phyloP scores from a whole-genome alignment of 2,888 invertebrate species.

The Eilema griseolum region DNA sequence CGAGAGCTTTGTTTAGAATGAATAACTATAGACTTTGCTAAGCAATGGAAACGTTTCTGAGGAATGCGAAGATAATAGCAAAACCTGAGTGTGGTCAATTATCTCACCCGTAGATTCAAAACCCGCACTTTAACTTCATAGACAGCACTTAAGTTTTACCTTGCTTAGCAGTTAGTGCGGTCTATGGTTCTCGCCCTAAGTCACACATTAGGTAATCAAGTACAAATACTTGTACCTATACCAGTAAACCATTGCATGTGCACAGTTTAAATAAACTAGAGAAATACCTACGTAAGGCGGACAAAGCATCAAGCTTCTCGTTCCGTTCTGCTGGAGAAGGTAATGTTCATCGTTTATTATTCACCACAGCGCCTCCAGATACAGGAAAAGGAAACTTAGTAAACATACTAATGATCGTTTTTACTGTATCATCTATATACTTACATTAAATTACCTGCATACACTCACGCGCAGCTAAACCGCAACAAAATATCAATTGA shows the following conservation, averaged over 20 bases:
- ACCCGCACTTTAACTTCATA: background rate
- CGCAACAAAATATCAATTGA: slow-evolving; percentile 46
- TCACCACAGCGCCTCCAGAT: slow-evolving; percentile 58
- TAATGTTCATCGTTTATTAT: slow-evolving; percentile 66
- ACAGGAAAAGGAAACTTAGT: slow-evolving; percentile 70
- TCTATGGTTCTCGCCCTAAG: background rate
- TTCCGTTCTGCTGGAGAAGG: slow-evolving; percentile 70
- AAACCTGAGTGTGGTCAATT: background rate
- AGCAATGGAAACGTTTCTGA: background rate
- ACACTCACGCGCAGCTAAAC: slow-evolving; percentile 34
- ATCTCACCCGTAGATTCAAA: background rate
- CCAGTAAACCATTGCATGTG: no score
- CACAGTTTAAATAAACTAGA: background rate
- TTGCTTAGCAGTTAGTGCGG: background rate
- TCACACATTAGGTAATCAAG: background rate
- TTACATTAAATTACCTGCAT: slow-evolving; percentile 24
- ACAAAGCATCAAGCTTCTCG: slow-evolving; percentile 47
- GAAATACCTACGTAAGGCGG: slow-evolving; percentile 40
- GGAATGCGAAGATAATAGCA: background rate
- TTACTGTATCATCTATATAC: slow-evolving; percentile 43
- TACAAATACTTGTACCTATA: background rate
- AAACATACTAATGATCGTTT: slow-evolving; percentile 64
- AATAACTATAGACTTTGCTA: background rate
- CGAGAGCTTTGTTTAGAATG: no score
- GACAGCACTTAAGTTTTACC: background rate